Base-by-base conservation (phyloP, 2,113 vertebrate genomes). In the Oxyruncus cristatus region DNA sequence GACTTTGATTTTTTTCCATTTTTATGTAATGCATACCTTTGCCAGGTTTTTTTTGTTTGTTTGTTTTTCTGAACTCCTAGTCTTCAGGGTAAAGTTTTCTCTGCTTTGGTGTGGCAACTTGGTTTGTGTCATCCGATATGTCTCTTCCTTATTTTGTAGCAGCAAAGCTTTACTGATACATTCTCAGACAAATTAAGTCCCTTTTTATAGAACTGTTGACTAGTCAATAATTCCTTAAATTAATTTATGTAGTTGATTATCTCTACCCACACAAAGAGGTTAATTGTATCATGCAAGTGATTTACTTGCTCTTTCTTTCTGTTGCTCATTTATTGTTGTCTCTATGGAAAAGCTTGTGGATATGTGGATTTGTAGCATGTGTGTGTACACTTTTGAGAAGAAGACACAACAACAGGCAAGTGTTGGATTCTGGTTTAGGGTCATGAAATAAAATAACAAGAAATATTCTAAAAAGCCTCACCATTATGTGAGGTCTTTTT, bases 361-460 rank as follows among this genome's bases (percentile, higher is more conserved):
- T 53, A 3, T 58, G 33, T 53, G 21, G 32, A n/a, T 24, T 77
- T 62, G 18, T 4, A 33, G 19, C 0, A 0, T 23, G 4, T 39
- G n/a, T 10, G 9, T 35, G 6, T 2, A 4, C 3, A 35, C 2
- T 56, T 78, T 2, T 47, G 6, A 32, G 42, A 37, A 68, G 53
- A 68, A 59, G 33, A 21, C 22, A 44, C 8, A 87, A 33, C 59
- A 90, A n/a, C 4, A 39, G 11, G 4, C 17, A 71, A 20, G 6
- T 1, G 4, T 13, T 39, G 16, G 8, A 7, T 39, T 91, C 47
- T 80, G 30, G 18, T 7, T 84, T 68, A 44, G 8, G 8, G 14
- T 55, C 33, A 73, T 32, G 41, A 63, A 67, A 80, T 27, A 47
- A 61, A 83, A 44, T 21, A 79, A 86, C 41, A 17, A 37, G 4